phyloP scores from a whole-genome alignment of 1,140 invertebrate genomes.

The Nasonia longicornis region DNA sequence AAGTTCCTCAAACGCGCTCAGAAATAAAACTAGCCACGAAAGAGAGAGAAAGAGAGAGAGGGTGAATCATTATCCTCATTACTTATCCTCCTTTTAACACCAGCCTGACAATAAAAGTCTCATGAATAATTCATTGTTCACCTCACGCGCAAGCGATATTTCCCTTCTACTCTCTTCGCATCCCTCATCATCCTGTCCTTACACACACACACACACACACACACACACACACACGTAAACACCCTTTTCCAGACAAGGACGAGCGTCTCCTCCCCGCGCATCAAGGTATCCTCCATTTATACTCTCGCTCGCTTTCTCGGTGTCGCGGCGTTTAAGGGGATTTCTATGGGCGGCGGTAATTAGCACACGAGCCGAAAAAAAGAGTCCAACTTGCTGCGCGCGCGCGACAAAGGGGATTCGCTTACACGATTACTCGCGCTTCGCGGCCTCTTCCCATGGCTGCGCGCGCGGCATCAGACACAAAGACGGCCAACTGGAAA shows the following conservation, averaged over 20 bases:
- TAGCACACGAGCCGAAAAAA: conserved; percentile 44
- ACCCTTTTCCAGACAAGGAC: too few relatives aligned
- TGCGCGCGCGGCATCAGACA: too few relatives aligned
- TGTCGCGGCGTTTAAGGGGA: conserved; percentile 56
- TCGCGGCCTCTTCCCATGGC: not conserved
- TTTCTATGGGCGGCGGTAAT: conserved; percentile 53
- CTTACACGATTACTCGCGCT: conserved; percentile 41
- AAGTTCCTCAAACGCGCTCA: too few relatives aligned
- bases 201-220: not conserved
- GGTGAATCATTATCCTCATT: conserved; percentile 52
- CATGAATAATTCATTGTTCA: conserved; percentile 43
- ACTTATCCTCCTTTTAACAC: conserved; percentile 25
- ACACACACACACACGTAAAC: too few relatives aligned
- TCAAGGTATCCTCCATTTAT: conserved; percentile 55
- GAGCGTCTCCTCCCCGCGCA: conserved; percentile 1
- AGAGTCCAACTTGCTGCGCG: conserved; percentile 39
- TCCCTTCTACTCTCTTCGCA: not conserved
- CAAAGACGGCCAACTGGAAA: not conserved
- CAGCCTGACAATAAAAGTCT: conserved; percentile 22
- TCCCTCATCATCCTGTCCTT: not conserved
- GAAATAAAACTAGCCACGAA: too few relatives aligned
- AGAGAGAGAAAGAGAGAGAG: conserved; percentile 32
- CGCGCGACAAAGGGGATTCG: conserved; percentile 42
- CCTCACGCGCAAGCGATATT: conserved; percentile 14
- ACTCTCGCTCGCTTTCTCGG: conserved; percentile 30